A percentile compares a stretch with the other conserved stretches of the same genome.
Evolutionary conservation across 2,888 invertebrate genomes (phyloP).

Genomic region (Pycnomerus fuliginosus): DNA sequence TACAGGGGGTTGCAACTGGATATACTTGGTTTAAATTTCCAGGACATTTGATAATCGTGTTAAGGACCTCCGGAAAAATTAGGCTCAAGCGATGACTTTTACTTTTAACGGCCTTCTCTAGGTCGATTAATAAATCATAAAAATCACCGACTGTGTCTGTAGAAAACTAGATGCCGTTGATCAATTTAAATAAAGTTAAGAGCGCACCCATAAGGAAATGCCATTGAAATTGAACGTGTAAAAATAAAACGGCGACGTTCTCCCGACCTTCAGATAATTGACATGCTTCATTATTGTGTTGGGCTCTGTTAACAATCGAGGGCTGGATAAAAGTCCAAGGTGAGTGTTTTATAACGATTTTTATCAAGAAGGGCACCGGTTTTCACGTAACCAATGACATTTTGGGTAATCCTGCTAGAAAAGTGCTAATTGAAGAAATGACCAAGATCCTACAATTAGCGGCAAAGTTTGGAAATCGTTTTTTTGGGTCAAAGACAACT

Average conservation of each 20-base stretch:
- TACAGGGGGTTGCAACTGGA: too few relatives aligned
- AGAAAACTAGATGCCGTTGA: too few relatives aligned
- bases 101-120: slow-evolving; percentile 4
- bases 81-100: neutral
- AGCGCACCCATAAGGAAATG: slow-evolving; percentile 15
- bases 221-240: slow-evolving; percentile 11
- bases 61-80: slow-evolving; percentile 3
- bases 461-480: slow-evolving; percentile 1
- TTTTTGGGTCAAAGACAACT: slow-evolving; percentile 9
- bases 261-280: slow-evolving; percentile 13
- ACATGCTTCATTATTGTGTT: slow-evolving; percentile 7
- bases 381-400: neutral
- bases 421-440: slow-evolving; percentile 5
- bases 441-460: slow-evolving; percentile 9
- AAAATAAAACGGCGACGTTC: slow-evolving; percentile 15
- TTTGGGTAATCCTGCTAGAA: neutral
- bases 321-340: slow-evolving; percentile 12
- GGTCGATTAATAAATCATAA: slow-evolving; percentile 4
- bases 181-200: too few relatives aligned
- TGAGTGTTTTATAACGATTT: neutral
- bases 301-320: slow-evolving; percentile 2
- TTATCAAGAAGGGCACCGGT: neutral
- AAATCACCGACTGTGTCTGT: too few relatives aligned
- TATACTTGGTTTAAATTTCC: too few relatives aligned
- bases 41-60: slow-evolving; percentile 7